Base-by-base conservation (phyloP, 2,888 invertebrate genomes). In the Tigriopus californicus region DNA sequence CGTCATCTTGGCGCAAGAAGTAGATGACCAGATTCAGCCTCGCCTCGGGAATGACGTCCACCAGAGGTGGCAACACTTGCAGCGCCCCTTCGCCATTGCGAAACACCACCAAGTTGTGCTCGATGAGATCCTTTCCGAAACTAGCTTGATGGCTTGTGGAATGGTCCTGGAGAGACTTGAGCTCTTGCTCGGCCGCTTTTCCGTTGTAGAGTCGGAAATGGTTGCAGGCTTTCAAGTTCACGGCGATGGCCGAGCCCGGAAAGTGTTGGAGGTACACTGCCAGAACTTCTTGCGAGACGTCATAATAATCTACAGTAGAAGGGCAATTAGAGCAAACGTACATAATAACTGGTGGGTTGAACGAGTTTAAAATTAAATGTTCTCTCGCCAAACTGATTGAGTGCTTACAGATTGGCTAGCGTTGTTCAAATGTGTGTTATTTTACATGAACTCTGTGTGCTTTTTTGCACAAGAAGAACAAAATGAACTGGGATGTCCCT, bases 1-100 rank as follows among this genome's bases (percentile, higher is more conserved):
- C 80, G 67, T 94, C 89, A 64, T 90, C 82, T 70, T 71, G 85
- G 65, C 84, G 83, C 25, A 98, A 78, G 68, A 94, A 81, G 72
- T 92, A 89, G 61, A 97, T 91, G 2, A 95, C 92, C 61, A 98
- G 77, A 75, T 98, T 98, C 2, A 97, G 76, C 42, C 95, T 77
- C 0, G 98, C 97, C 74, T 98, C 98, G 0, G 94, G 91, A 33
- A 98, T 86, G 3, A 95, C 86, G 71, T 95, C 92, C 1, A 98
- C 82, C 46, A 98, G 73, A 42, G 83, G 80, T 0, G 97, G 97
- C 62, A 98, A 76, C 24, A 86, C 81, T 75, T 95, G 90, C 65
- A 95, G 74, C 0, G 95, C 90, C 2, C 91, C 90, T 71, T 94
- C 91, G 0, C 95, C 95, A 65, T 83, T 85, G 62, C 85, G 78